Evolutionary conservation across 1,140 invertebrate species (phyloP), one percentile per base, ranked within the genome.

Genomic region (Mesaphorura yosii): DNA sequence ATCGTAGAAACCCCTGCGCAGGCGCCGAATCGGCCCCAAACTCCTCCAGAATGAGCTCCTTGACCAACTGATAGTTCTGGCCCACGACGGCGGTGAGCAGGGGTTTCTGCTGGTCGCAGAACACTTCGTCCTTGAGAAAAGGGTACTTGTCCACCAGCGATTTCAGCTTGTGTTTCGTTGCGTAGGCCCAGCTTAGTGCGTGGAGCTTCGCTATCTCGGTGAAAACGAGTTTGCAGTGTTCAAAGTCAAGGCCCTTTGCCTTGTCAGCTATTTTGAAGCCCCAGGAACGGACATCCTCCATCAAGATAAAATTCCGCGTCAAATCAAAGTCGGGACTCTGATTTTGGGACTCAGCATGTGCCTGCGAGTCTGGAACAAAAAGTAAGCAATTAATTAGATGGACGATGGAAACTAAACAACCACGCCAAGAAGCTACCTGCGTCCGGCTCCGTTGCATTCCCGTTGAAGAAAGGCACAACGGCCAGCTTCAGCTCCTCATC

Each of bases 121-220:
- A n/a, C n/a, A n/a, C n/a, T n/a, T n/a, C n/a, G n/a, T n/a, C n/a
- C n/a, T n/a, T n/a, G 1, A 55, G 19, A 17, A 27, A 49, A 1
- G 53, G 37, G 42, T 41, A 55, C 27, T 19, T 34, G 14, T 48
- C 27, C 14, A 23, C 5, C 0, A 55, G 46, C 15, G 23, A 25
- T 23, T 28, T 22, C 3, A 39, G 14, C 14, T 73, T 73, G 20
- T 78, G 64, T 56, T 82, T 73, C 53, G 82, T 75, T 66, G 73
- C 80, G 58, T 78, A 78, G 0, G 81, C 82, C 53, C 82, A 75
- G 0, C 78, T 78, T 3, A 83, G 60, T 2, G 77, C 79, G 66
- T 85, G 83, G 59, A 78, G 82, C 60, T 74, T 74, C 0, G 80
- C 82, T 19, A 84, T 64, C 1, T 74, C 67, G 64, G 75, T 71